Evolutionary conservation across 2,888 invertebrate genomes (phyloP).

Genomic region (Melanchra persicariae): DNA sequence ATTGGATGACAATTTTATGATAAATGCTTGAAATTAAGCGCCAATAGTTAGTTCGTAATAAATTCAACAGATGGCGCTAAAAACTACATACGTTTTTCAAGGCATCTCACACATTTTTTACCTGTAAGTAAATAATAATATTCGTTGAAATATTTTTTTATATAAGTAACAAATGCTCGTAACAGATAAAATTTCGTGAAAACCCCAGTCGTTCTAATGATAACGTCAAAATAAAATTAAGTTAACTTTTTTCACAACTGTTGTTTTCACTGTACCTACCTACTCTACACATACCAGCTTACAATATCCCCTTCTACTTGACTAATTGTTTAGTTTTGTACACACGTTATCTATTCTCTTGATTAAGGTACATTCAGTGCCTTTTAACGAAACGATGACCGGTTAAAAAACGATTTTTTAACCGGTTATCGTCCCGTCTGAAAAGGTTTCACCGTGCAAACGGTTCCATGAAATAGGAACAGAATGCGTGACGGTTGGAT

Average conservation of each 20-base stretch:
- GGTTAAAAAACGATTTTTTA: not conserved
- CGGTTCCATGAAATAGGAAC: not conserved
- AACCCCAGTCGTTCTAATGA: conserved; percentile 27
- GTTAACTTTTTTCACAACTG: conserved; percentile 11
- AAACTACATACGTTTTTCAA: conserved; percentile 14
- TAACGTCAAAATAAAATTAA: not conserved
- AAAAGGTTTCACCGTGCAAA: conserved; percentile 5
- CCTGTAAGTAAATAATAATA: conserved; percentile 29
- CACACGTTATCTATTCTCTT: conserved; percentile 65
- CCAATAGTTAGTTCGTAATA: not conserved
- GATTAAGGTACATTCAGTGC: conserved; percentile 51
- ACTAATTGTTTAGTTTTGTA: conserved; percentile 76
- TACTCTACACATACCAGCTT: conserved; percentile 57
- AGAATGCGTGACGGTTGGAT: not conserved
- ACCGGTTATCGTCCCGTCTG: not conserved
- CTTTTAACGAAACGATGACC: no score
- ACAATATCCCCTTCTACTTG: conserved; percentile 63
- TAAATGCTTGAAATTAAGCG: conserved; percentile 27
- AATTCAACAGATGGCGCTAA: conserved; percentile 34
- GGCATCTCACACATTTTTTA: conserved; percentile 14
- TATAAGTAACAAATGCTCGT: conserved; percentile 74
- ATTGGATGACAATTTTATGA: conserved; percentile 32
- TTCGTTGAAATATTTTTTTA: conserved; percentile 53
- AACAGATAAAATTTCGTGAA: conserved; percentile 35
- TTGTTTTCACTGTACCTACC: conserved; percentile 30